Evolutionary conservation across 2,888 invertebrate genomes (phyloP).

Genomic region (Aspidiotus destructor): DNA sequence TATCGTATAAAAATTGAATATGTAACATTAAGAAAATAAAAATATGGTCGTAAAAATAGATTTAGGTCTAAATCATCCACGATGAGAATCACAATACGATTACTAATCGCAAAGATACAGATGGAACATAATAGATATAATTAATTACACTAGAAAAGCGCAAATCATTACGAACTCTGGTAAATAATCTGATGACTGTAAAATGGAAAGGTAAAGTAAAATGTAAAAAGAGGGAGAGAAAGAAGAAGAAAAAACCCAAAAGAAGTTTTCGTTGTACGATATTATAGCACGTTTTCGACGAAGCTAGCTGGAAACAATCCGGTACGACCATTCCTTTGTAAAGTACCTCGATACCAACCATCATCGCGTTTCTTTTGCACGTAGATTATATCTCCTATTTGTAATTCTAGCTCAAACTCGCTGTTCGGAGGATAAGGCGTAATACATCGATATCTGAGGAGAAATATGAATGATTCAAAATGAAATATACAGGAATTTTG

Average conservation of each 20-base stretch:
- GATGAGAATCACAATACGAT: too few relatives aligned
- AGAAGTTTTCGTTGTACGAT: background rate
- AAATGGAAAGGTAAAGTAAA: constrained; percentile 10
- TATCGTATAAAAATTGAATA: too few relatives aligned
- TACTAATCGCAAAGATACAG: too few relatives aligned
- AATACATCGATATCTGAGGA: constrained; percentile 71
- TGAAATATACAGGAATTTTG: constrained; percentile 28
- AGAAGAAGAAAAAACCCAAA: constrained; percentile 2
- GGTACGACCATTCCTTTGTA: constrained; percentile 78
- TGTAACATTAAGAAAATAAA: too few relatives aligned
- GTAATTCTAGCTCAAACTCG: constrained; percentile 80
- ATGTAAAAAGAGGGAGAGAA: background rate
- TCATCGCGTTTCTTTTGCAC: constrained; percentile 87
- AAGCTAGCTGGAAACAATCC: constrained; percentile 94
- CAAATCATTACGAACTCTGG: constrained; percentile 6
- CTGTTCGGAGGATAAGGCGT: constrained; percentile 91
- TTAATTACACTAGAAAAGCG: too few relatives aligned
- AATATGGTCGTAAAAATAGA: too few relatives aligned
- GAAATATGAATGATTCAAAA: background rate
- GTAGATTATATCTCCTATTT: constrained; percentile 81
- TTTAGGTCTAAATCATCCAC: too few relatives aligned
- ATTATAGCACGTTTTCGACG: constrained; percentile 51
- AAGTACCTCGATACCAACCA: constrained; percentile 91
- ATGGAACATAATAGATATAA: too few relatives aligned
- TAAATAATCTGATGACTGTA: constrained; percentile 3